These are phyloP conservation scores for Pollicipes pollicipes DNA, from an alignment of 1,140 invertebrate genomes.

Conservation along the genomic window DNA sequence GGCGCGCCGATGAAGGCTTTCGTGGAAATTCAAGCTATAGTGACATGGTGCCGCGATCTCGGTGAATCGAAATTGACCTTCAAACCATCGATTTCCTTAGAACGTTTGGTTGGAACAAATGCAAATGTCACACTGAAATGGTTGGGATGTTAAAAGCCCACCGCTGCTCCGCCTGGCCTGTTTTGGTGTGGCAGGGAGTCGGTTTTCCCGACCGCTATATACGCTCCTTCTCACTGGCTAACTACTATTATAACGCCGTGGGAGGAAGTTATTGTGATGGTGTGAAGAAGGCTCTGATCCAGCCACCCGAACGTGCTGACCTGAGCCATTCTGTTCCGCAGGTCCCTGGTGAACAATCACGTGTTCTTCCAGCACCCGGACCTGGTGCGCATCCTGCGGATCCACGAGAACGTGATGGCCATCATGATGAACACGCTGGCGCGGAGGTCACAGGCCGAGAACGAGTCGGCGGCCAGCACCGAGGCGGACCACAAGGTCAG, in stretches of 20 bases:
- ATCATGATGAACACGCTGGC: constrained; percentile 99
- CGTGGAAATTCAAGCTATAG: too few relatives aligned
- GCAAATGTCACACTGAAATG: constrained; percentile 10
- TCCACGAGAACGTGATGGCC: constrained; percentile 99
- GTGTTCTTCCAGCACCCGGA: constrained; percentile 99
- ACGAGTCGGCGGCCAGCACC: constrained; percentile 32
- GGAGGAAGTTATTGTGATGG: too few relatives aligned
- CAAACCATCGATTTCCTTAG: background rate
- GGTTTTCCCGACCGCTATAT: too few relatives aligned
- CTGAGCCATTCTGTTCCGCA: constrained; percentile 25
- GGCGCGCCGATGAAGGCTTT: too few relatives aligned
- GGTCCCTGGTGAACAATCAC: constrained; percentile 94
- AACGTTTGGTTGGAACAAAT: background rate
- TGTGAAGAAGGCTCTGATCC: too few relatives aligned
- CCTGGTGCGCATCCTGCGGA: constrained; percentile 82
- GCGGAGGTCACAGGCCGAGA: constrained; percentile 67
- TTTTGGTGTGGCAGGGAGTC: too few relatives aligned
- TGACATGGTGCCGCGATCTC: background rate
- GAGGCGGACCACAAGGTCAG: background rate
- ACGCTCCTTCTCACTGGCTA: too few relatives aligned
- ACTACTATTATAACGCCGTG: too few relatives aligned
- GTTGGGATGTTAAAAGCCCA: too few relatives aligned
- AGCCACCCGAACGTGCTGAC: too few relatives aligned
- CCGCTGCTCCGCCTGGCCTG: too few relatives aligned
- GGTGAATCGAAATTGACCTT: background rate